phyloP scores from a whole-genome alignment of 2,113 vertebrate genomes.

The Phylloscopus whistleri region DNA sequence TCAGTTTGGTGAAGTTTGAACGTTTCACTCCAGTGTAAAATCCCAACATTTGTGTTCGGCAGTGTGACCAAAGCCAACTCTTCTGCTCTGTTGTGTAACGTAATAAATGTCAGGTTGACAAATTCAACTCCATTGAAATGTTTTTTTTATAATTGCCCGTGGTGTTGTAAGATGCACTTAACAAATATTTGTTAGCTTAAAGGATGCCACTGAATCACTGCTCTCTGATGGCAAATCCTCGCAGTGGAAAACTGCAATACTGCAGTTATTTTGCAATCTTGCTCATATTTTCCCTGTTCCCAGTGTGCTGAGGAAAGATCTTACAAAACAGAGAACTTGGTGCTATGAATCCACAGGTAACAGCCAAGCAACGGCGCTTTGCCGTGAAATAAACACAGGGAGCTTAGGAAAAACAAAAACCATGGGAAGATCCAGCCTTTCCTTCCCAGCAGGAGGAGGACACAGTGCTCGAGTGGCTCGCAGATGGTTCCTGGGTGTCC shows the following conservation, averaged over 20 bases:
- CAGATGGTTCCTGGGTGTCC: background rate
- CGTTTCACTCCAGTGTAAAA: background rate
- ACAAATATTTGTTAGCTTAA: background rate
- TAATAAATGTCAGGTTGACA: background rate
- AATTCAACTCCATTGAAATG: background rate
- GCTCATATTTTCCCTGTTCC: background rate
- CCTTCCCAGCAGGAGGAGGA: background rate
- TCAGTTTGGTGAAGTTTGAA: background rate
- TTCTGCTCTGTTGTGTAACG: background rate
- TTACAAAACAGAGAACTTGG: background rate
- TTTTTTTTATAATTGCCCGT: background rate
- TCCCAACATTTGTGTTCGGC: background rate
- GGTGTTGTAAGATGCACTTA: constrained; percentile 9
- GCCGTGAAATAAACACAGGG: background rate
- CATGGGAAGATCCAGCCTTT: background rate
- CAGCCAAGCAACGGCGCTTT: background rate
- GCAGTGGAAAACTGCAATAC: background rate
- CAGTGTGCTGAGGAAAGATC: background rate
- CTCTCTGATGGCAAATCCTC: background rate
- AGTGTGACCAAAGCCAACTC: background rate
- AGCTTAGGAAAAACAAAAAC: background rate
- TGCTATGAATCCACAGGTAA: background rate
- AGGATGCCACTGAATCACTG: background rate
- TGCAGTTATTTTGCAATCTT: background rate
- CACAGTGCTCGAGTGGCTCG: background rate